Percentiles rank a stretch among this genome's conserved stretches.
Evolutionary conservation across 2,888 invertebrate genomes (phyloP).

Genomic region (Camptogramma bilineatum): DNA sequence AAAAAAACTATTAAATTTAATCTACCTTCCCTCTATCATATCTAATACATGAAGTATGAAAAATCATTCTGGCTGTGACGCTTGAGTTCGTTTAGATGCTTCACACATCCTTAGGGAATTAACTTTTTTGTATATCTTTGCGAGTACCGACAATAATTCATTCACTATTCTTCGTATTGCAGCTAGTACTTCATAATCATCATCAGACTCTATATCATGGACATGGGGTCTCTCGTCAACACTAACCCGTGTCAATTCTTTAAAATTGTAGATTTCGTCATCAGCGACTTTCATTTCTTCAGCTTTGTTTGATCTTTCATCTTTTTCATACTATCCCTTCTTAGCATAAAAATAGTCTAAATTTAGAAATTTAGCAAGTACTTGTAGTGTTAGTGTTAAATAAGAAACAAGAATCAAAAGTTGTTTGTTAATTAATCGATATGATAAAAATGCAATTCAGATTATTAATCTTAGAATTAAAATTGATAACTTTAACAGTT

Average conservation of each 20-base stretch:
- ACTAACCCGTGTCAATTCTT: constrained; percentile 63
- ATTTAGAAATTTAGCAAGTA: constrained; percentile 70
- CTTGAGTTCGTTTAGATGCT: constrained; percentile 75
- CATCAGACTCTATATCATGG: constrained; percentile 5
- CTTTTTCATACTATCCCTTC: constrained; percentile 61
- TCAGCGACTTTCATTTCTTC: constrained; percentile 39
- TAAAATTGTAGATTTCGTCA: constrained; percentile 51
- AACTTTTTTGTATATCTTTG: constrained; percentile 53
- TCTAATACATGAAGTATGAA: constrained; percentile 77
- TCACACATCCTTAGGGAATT: constrained; percentile 55
- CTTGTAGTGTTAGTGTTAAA: constrained; percentile 71
- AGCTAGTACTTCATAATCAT: constrained; percentile 30
- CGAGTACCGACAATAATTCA: constrained; percentile 71
- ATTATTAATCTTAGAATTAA: constrained; percentile 79
- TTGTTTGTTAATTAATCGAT: constrained; percentile 84
- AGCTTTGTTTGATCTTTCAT: constrained; percentile 51
- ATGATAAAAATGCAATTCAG: constrained; percentile 84
- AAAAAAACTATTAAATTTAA: constrained; percentile 65
- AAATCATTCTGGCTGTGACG: constrained; percentile 85
- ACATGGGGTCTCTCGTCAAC: constrained; percentile 2
- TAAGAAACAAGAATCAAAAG: constrained; percentile 73
- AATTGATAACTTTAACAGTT: constrained; percentile 68
- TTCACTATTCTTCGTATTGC: constrained; percentile 45
- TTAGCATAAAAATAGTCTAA: constrained; percentile 71
- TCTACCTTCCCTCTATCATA: constrained; percentile 77